phyloP scores from a whole-genome alignment of 2,113 vertebrate genomes.

The Falcunculus frontatus region DNA sequence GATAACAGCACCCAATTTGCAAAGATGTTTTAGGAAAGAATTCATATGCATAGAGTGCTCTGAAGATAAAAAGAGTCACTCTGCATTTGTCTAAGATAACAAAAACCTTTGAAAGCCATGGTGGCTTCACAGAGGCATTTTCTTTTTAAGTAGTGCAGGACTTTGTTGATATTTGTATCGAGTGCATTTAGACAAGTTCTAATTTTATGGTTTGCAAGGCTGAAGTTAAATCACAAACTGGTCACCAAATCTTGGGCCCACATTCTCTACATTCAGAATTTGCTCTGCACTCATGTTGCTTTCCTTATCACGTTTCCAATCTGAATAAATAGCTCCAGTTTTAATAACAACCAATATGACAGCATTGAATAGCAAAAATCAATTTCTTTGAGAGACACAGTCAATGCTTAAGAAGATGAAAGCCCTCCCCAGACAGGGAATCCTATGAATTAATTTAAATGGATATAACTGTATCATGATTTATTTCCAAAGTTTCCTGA shows the following conservation, averaged over 20 bases:
- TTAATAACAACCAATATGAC: not conserved
- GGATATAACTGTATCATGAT: not conserved
- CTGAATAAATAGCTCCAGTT: not conserved
- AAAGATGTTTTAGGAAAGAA: not conserved
- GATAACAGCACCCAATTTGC: not conserved
- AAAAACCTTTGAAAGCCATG: not conserved
- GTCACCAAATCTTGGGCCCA: not conserved
- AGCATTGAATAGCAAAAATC: not conserved
- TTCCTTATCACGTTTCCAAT: not conserved
- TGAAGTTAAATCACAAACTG: not conserved
- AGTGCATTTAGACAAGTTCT: not conserved
- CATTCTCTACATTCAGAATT: not conserved
- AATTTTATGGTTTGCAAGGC: not conserved
- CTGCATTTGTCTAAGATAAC: conserved; percentile 14
- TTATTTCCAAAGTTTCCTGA: not conserved
- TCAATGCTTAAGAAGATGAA: not conserved
- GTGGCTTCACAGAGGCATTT: not conserved
- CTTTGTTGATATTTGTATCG: not conserved
- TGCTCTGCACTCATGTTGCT: not conserved
- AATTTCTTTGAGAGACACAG: not conserved
- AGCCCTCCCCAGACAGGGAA: not conserved
- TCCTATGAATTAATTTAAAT: not conserved
- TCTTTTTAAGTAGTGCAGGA: not conserved
- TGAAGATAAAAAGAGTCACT: conserved; percentile 20
- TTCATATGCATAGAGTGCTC: not conserved